These are phyloP conservation scores for Uropetala carovei DNA, from an alignment of 2,888 invertebrate species.

Conservation along the genomic window DNA sequence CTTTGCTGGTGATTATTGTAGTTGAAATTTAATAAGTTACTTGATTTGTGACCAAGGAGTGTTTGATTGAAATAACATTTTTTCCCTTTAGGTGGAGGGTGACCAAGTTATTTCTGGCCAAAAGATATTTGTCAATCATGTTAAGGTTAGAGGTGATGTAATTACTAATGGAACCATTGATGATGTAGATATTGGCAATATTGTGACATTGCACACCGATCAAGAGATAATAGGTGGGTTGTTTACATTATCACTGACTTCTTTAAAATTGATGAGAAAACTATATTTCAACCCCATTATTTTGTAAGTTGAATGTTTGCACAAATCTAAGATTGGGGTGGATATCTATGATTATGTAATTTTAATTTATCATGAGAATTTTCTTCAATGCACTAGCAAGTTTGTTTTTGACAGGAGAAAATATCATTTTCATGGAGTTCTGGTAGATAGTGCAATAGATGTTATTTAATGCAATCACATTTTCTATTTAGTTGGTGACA, in stretches of 20 bases:
- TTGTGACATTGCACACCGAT: constrained; percentile 25
- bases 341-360: neutral
- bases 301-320: neutral
- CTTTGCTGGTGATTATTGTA: neutral
- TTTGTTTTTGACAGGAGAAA: too few species aligned
- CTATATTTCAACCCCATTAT: neutral
- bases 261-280: neutral
- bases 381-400: too few species aligned
- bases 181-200: neutral
- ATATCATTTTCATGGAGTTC: too few species aligned
- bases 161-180: neutral
- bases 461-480: too few species aligned
- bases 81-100: neutral
- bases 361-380: too few species aligned
- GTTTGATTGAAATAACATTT: neutral
- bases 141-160: neutral
- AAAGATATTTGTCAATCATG: constrained; percentile 20
- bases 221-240: constrained; percentile 27
- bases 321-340: neutral
- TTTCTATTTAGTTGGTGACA: too few species aligned
- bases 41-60: neutral
- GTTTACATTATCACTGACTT: too few species aligned
- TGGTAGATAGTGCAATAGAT: too few species aligned
- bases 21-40: neutral
- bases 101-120: constrained; percentile 40